Base-by-base conservation (phyloP, 2,888 invertebrate genomes). In the Lampropteryx suffumata region DNA sequence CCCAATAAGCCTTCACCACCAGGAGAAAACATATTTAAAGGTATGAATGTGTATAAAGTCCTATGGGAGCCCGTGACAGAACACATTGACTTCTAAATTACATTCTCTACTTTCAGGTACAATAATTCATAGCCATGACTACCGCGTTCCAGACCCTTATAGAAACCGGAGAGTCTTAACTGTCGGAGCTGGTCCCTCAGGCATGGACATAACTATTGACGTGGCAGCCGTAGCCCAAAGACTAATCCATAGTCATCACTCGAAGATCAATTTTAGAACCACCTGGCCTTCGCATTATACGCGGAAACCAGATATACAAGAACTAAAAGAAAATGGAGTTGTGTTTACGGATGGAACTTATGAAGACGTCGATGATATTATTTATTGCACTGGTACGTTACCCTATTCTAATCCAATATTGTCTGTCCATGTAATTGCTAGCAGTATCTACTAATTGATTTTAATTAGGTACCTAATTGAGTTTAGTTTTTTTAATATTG, bases 111-210 rank as follows among this genome's bases (percentile, higher is more conserved):
- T 92, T 79, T 53, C 79, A 70, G 95, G 95, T 0, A 77, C 82
- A 45, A 80, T 93, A 40, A 80, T 94, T 7, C 96, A 96, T 77
- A 95, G 95, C 64, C 95, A 95, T 72, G 91, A 93, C 68, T 96
- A 95, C 73, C 86, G 94, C 64, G 86, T 82, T 11, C 93, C 94
- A 0, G 92, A 92, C 0, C 69, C 73, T 0, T 96, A 92, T 72
- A 74, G 67, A 24, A 90, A 89, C 14, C 91, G 92, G 53, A 87
- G 79, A 1, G 94, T 96, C 0, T 79, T 94, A 1, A 75, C 95
- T 8, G 82, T 96, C 1, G 96, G 96, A 0, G 94, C 94, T 0
- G 93, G 94, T 0, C 92, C 94, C 0, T 96, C 95, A 0, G 96
- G 95, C 1, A 87, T 93, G 71, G 96, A 96, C 66, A 94, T 96